phyloP scores from a whole-genome alignment of 2,113 vertebrate genomes.

The Oostethus manadensis region DNA sequence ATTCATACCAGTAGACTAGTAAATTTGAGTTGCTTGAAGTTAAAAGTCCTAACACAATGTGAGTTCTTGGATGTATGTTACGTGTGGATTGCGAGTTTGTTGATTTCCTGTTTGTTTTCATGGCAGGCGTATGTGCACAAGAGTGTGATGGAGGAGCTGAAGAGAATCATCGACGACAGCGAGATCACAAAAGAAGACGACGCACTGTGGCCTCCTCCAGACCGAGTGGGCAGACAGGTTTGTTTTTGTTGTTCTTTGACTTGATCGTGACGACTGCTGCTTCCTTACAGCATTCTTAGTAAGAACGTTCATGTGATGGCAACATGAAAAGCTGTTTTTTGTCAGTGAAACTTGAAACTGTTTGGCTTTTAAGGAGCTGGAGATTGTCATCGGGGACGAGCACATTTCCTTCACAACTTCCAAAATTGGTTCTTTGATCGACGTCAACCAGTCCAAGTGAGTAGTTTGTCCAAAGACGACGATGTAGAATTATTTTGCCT shows the following conservation, averaged over 20 bases:
- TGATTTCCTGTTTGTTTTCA: background rate
- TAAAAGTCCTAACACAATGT: background rate
- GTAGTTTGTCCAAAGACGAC: constrained; percentile 37
- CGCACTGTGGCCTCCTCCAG: constrained; percentile 93
- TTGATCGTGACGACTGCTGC: background rate
- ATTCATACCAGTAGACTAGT: background rate
- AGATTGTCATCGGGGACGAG: constrained; percentile 98
- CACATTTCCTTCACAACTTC: constrained; percentile 99
- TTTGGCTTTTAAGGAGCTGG: constrained; percentile 79
- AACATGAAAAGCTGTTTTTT: background rate
- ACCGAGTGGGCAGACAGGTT: constrained; percentile 95
- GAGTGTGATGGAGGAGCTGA: constrained; percentile 98
- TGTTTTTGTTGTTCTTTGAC: constrained; percentile 17
- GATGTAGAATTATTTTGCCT: background rate
- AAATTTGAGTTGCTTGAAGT: background rate
- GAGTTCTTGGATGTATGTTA: background rate
- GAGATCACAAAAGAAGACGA: constrained; percentile 99
- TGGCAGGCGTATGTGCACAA: constrained; percentile 94
- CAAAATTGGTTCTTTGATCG: constrained; percentile 98
- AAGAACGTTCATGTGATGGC: background rate
- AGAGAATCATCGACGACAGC: constrained; percentile 97
- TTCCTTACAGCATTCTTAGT: no score
- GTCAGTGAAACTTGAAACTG: background rate
- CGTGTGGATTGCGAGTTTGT: background rate
- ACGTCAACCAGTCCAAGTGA: constrained; percentile 98